Percentiles rank a stretch among this genome's conserved stretches.
These are phyloP conservation scores for Pterobdella sp. DNA, from an alignment of 2,888 invertebrate genomes.

Conservation along the genomic window DNA sequence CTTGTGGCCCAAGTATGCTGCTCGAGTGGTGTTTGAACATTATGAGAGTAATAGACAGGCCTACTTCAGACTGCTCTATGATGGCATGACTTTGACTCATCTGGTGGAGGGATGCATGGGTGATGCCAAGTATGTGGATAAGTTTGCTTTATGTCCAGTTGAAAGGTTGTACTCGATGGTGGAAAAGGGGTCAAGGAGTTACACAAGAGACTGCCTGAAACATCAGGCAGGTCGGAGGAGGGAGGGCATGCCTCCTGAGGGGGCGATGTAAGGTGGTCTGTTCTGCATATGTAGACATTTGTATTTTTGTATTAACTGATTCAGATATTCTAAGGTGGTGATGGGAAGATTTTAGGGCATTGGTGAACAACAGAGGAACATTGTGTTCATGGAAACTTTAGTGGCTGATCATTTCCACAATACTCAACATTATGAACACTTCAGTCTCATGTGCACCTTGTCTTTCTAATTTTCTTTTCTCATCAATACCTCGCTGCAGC, in stretches of 20 bases:
- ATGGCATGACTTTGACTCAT: conserved; percentile 77
- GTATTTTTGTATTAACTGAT: too few species aligned
- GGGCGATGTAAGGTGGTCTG: not conserved
- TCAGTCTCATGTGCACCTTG: too few species aligned
- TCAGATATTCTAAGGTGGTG: too few species aligned
- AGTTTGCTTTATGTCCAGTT: conserved; percentile 63
- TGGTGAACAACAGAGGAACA: too few species aligned
- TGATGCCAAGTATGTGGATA: conserved; percentile 33
- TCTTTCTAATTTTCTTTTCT: too few species aligned
- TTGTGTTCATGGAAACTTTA: too few species aligned
- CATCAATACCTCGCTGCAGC: too few species aligned
- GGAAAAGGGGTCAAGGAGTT: conserved; percentile 53
- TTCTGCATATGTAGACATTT: too few species aligned
- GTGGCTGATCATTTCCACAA: too few species aligned
- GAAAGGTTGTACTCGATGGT: conserved; percentile 78
- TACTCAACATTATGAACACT: too few species aligned
- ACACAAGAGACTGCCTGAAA: not conserved
- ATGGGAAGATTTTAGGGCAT: too few species aligned
- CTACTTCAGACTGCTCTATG: conserved; percentile 73
- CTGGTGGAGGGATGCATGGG: conserved; percentile 68
- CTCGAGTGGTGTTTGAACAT: conserved; percentile 77
- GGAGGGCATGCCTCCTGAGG: not conserved
- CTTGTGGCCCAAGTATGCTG: conserved; percentile 70
- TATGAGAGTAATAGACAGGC: conserved; percentile 53
- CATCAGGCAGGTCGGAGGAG: not conserved